Base-by-base conservation (phyloP, 2,113 vertebrate species). In the Ranitomeya imitator region DNA sequence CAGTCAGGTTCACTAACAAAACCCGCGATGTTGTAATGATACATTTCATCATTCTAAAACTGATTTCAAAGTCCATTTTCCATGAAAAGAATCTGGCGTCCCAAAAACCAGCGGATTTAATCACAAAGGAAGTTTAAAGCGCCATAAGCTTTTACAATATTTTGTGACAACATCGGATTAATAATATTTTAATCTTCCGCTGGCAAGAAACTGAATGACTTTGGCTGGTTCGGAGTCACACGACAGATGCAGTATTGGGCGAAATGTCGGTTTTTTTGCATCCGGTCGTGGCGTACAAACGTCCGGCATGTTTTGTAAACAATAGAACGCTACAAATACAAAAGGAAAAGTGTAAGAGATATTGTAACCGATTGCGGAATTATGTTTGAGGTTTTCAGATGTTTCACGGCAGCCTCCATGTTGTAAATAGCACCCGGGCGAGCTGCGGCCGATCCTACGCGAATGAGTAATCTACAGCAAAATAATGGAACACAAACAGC, bases 381-480 rank as follows among this genome's bases (percentile, higher is more conserved):
- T 78, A 79, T 79, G 23, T 16, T 67, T 52, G 60, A 14, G 2
- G 19, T 45, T 10, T 10, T 83, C 80, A 71, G 80, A 83, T 83
- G 87, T 79, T 85, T 63, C n/a, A 54, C 59, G 79, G 8, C 59
- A 13, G 54, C 16, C 60, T 19, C 59, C 69, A 85, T 84, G 79
- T 67, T 89, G 60, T 85, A 69, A 79, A 88, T 55, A 76, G 59
- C 69, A 77, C 55, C 80, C 37, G 31, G 45, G 15, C 21, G 65
- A 18, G 45, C 79, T 87, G 86, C 51, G 8, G 26, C 63, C 13
- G 45, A 65, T 55, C 21, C 59, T 10, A 21, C 31, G 31, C 2
- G 54, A 74, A 67, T 80, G 80, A 78, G 31, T 83, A 65, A 88
- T 83, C 55, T 88, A 88, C 45, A 77, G 71, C 61, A 65, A 16